A percentile compares a stretch with the other conserved stretches of the same genome.
These are phyloP conservation scores for Sebastolobus altivelis DNA, from an alignment of 2,797 vertebrate genomes.

Conservation along the genomic window DNA sequence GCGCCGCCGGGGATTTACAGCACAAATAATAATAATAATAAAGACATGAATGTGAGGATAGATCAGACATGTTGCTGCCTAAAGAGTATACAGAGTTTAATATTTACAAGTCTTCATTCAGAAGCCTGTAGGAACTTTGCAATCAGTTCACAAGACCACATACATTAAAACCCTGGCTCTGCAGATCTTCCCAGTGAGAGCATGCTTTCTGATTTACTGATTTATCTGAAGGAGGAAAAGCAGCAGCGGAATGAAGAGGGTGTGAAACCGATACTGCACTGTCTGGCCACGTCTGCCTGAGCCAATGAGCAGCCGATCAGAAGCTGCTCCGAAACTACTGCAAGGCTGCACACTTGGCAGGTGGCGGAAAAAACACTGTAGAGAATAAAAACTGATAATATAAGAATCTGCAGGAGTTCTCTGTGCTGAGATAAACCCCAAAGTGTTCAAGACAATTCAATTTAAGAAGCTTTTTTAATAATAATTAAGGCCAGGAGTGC, in stretches of 20 bases:
- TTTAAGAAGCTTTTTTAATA: slow-evolving; percentile 7
- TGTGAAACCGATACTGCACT: slow-evolving; percentile 72
- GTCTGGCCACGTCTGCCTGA: slow-evolving; percentile 50
- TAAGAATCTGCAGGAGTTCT: not conserved
- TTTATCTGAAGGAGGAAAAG: not conserved
- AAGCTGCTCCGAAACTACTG: slow-evolving; percentile 58
- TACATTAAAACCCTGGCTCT: not conserved
- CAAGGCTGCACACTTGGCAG: slow-evolving; percentile 16
- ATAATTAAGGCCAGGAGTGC: slow-evolving; percentile 15
- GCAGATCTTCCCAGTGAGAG: not conserved
- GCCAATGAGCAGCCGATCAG: slow-evolving; percentile 55
- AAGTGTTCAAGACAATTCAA: not conserved
- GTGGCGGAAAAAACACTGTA: slow-evolving; percentile 6
- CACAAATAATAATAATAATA: slow-evolving; percentile 22
- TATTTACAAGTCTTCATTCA: not conserved
- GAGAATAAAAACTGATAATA: not conserved
- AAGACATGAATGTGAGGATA: not conserved
- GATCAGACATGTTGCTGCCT: not conserved
- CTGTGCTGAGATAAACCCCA: not conserved
- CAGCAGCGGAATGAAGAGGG: slow-evolving; percentile 32
- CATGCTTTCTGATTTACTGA: not conserved
- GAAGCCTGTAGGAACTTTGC: not conserved
- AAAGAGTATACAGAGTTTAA: no score
- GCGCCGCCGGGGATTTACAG: not conserved
- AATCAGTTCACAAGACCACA: not conserved